Percentiles rank a stretch among this genome's conserved stretches.
Evolutionary conservation across 2,888 invertebrate species (phyloP).

Genomic region (Ischnus inquisitorius): DNA sequence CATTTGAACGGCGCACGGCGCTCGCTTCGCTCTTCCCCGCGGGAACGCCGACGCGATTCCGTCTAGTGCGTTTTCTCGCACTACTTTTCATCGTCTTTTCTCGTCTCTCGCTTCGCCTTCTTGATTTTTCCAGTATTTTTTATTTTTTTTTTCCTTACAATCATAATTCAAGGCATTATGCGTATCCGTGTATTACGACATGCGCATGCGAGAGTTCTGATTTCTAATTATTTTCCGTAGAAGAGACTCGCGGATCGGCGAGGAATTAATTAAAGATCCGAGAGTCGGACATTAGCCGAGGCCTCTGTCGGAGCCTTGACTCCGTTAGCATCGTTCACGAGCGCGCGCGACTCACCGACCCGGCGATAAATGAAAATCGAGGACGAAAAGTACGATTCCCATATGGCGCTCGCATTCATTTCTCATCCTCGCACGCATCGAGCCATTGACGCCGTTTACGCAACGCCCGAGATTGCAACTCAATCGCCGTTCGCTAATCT

Average conservation of each 20-base stretch:
- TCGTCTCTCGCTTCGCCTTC: background rate
- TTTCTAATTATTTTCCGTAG: background rate
- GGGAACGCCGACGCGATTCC: background rate
- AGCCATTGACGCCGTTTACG: background rate
- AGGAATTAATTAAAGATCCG: background rate
- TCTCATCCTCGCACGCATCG: slow-evolving; percentile 4
- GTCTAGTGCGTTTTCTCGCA: background rate
- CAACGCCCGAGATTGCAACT: background rate
- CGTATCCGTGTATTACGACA: background rate
- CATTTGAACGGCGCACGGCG: slow-evolving; percentile 23
- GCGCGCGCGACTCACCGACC: background rate
- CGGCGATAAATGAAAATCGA: slow-evolving; percentile 9
- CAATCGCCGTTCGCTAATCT: too few relatives aligned
- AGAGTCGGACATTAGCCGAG: background rate
- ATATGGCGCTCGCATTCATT: background rate
- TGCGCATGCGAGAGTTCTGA: background rate
- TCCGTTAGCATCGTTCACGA: slow-evolving; percentile 9
- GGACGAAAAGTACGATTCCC: slow-evolving; percentile 19
- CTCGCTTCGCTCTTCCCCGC: background rate
- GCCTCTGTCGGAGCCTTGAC: slow-evolving; percentile 18
- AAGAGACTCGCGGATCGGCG: background rate
- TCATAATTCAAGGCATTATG: background rate
- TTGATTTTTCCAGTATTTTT: too few relatives aligned
- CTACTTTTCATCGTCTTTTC: background rate
- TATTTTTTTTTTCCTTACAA: background rate